Evolutionary conservation across 2,113 vertebrate species (phyloP).

Genomic region (Greenwoodochromis staneri): DNA sequence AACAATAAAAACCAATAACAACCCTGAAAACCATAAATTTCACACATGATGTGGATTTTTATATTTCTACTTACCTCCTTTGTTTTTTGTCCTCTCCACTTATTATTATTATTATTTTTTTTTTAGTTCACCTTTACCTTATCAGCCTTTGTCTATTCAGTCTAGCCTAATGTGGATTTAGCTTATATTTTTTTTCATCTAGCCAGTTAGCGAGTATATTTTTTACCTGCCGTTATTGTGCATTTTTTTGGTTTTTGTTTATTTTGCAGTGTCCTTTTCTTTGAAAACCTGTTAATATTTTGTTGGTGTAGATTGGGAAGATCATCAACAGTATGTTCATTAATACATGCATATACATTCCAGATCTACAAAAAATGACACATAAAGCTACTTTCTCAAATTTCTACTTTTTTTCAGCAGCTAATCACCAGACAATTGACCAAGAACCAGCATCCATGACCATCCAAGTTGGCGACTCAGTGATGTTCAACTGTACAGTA

Average conservation of each 20-base stretch:
- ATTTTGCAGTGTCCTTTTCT: neutral
- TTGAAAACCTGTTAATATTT: neutral
- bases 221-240: accelerated
- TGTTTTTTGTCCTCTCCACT: neutral
- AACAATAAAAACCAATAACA: accelerated
- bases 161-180: accelerated
- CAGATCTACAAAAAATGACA: accelerated
- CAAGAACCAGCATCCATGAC: conserved; percentile 1
- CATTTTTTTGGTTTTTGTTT: neutral
- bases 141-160: accelerated
- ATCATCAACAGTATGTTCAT: neutral
- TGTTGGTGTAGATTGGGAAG: neutral
- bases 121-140: neutral
- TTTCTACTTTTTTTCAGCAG: neutral
- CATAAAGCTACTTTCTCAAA: neutral
- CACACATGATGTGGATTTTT: neutral
- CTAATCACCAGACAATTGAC: neutral
- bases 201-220: accelerated
- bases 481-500: conserved; percentile 41
- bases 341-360: neutral
- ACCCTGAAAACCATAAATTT: neutral
- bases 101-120: neutral
- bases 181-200: neutral
- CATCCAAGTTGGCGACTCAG: conserved; percentile 20
- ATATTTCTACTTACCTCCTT: neutral